Percentiles rank a stretch among this genome's conserved stretches.
phyloP scores from a whole-genome alignment of 2,113 vertebrate species.

The Mormyrus iriodes region DNA sequence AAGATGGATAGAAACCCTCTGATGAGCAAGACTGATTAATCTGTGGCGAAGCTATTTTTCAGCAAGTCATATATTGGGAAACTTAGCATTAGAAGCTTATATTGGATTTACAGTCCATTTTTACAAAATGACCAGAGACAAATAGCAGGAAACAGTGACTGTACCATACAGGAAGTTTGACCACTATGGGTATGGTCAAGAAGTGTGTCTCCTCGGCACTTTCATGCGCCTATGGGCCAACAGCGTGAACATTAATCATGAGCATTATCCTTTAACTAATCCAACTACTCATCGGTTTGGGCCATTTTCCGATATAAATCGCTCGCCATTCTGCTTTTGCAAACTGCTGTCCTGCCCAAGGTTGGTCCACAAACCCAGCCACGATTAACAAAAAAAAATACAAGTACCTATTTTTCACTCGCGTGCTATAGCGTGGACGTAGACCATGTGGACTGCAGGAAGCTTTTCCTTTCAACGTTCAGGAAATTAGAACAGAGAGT shows the following conservation, averaged over 20 bases:
- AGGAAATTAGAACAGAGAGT: constrained; percentile 20
- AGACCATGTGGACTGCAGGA: neutral
- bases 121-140: neutral
- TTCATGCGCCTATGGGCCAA: neutral
- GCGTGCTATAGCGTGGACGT: neutral
- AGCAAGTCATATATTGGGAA: neutral
- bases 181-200: neutral
- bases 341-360: neutral
- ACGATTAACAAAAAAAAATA: neutral
- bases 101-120: neutral
- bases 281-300: neutral
- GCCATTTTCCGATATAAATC: neutral
- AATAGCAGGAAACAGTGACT: neutral
- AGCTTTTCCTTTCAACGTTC: neutral
- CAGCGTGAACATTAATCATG: neutral
- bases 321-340: neutral
- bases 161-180: neutral
- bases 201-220: neutral
- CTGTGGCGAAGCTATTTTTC: neutral
- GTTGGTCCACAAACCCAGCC: neutral
- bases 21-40: neutral
- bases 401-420: neutral
- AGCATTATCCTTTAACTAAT: neutral
- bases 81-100: neutral
- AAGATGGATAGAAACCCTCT: neutral